Evolutionary conservation across 1,140 invertebrate genomes (phyloP).

Genomic region (Leptoteleia sp.): DNA sequence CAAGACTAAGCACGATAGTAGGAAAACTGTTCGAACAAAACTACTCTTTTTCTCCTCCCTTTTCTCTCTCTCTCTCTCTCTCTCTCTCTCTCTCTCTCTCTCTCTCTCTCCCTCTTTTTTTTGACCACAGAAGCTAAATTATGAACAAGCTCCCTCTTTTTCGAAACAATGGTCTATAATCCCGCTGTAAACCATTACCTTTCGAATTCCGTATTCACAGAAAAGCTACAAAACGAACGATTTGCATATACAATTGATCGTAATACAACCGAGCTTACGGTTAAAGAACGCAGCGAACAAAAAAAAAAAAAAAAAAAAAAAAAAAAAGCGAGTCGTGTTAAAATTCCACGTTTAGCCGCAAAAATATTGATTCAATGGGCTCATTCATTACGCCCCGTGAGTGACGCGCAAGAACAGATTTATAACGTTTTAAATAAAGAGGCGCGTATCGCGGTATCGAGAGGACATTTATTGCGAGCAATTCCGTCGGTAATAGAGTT

Average conservation of each 20-base stretch:
- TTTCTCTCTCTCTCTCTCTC: too few relatives aligned
- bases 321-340: slow-evolving; percentile 37
- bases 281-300: slow-evolving; percentile 38
- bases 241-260: slow-evolving; percentile 58
- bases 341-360: slow-evolving; percentile 47
- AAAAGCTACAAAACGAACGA: slow-evolving; percentile 41
- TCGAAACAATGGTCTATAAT: slow-evolving; percentile 48
- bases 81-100: too few relatives aligned
- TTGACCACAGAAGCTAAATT: too few relatives aligned
- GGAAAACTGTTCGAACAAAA: too few relatives aligned
- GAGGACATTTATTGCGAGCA: slow-evolving; percentile 48
- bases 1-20: too few relatives aligned
- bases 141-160: slow-evolving; percentile 4
- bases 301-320: too few relatives aligned
- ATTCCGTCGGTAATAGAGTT: slow-evolving; percentile 59
- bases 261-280: slow-evolving; percentile 30
- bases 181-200: slow-evolving; percentile 39
- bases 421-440: slow-evolving; percentile 59
- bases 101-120: too few relatives aligned
- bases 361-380: slow-evolving; percentile 61
- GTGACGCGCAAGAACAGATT: slow-evolving; percentile 56
- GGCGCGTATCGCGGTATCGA: slow-evolving; percentile 40
- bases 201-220: slow-evolving; percentile 52
- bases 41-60: too few relatives aligned
- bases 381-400: slow-evolving; percentile 52